Evolutionary conservation across 2,888 invertebrate species (phyloP), one percentile per base, ranked within the genome.

Genomic region (Andricus quercusramuli): DNA sequence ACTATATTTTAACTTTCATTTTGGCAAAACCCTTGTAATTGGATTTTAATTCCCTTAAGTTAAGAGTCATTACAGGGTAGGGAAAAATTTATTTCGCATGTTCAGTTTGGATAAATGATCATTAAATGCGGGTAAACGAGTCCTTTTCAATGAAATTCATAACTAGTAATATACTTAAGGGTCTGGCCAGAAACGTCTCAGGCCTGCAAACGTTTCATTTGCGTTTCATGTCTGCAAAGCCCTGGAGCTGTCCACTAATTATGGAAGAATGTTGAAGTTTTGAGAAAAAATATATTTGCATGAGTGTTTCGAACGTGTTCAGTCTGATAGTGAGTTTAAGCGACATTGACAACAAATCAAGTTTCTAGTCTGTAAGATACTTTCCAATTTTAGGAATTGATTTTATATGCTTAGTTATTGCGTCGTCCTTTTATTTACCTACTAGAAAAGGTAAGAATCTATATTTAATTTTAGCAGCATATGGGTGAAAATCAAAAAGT

Each of bases 241-340:
- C 51, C 51, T n/a, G 56, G n/a, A n/a, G 56, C 62, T 62, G 25
- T 62, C 22, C 62, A 62, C 62, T 62, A 62, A 62, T 62, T 62
- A 62, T 15, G 25, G 22, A 5, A 25, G 13, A 56, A 56, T 56
- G 56, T 56, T n/a, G n/a, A 56, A 56, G n/a, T n/a, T 56, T 9
- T 9, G n/a, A n/a, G 9, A n/a, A 56, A 56, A 56, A n/a, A n/a
- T 56, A 4, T 56, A 56, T n/a, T 56, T 20, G 56, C 56, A 56
- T 56, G 56, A 56, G 56, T 56, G 47, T 9, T 56, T 56, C n/a
- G n/a, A 56, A 56, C 51, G 51, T 20, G 5, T 51, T 51, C 6
- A 51, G 20, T 51, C 20, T 51, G 20, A 41, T 13, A 1, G 41
- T 13, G 47, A 56, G n/a, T n/a, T 56, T 9, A n/a, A n/a, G n/a